Percentiles rank a stretch among this genome's conserved stretches.
Evolutionary conservation across 1,140 invertebrate species (phyloP).

Genomic region (Anastrepha ludens): DNA sequence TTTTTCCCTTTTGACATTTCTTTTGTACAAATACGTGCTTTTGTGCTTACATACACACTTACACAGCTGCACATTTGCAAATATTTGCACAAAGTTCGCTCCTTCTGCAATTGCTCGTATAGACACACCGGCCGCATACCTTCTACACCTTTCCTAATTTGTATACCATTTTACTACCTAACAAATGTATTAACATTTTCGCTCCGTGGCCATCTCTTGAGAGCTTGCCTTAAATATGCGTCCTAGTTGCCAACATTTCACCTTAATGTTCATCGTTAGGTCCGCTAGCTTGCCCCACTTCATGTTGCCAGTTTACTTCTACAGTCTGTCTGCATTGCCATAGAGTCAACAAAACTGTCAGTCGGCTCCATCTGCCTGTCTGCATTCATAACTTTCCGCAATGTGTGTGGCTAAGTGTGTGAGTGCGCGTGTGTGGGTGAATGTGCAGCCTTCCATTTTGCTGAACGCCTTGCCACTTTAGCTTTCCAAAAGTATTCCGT

Average conservation of each 20-base stretch:
- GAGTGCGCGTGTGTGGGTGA: not conserved
- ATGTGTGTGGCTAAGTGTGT: not conserved
- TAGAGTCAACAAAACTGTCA: not conserved
- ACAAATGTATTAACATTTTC: not conserved
- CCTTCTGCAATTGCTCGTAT: not conserved
- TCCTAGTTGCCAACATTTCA: conserved; percentile 49
- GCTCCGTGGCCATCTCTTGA: not conserved
- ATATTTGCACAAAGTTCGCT: not conserved
- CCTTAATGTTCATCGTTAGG: conserved; percentile 50
- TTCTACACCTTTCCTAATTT: conserved; percentile 13
- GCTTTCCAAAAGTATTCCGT: not conserved
- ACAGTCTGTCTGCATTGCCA: not conserved
- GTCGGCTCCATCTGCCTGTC: conserved; percentile 20
- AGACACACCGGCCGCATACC: not conserved
- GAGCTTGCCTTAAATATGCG: conserved; percentile 36
- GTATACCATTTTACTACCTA: not conserved
- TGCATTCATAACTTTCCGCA: conserved; percentile 3
- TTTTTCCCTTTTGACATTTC: conserved; percentile 22
- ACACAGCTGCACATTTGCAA: not conserved
- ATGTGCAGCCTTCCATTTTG: not conserved
- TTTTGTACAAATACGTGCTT: not conserved
- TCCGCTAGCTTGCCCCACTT: conserved; percentile 34
- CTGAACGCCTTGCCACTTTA: not conserved
- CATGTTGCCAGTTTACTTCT: not conserved
- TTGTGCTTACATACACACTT: not conserved